These are phyloP conservation scores for Therioaphis trifolii DNA, from an alignment of 2,888 invertebrate species.

Conservation along the genomic window DNA sequence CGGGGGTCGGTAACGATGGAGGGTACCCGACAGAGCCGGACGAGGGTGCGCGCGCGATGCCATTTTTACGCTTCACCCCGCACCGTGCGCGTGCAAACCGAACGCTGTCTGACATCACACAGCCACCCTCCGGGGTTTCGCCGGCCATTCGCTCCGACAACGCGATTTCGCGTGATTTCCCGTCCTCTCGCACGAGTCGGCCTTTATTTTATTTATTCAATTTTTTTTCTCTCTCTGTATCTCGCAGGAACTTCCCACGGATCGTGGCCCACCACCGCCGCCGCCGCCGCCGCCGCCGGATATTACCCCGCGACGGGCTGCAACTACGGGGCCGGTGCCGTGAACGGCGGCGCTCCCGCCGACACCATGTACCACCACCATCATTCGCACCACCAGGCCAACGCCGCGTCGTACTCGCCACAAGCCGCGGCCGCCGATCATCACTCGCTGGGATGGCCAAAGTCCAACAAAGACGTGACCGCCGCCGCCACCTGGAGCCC, in stretches of 20 bases:
- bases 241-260: slow-evolving; percentile 51
- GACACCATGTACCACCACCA: slow-evolving; percentile 47
- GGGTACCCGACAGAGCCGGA: too few relatives aligned
- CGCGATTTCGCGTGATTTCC: background rate
- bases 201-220: background rate
- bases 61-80: background rate
- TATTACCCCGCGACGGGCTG: slow-evolving; percentile 26
- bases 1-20: background rate
- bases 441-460: slow-evolving; percentile 52
- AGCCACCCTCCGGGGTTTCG: background rate
- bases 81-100: background rate
- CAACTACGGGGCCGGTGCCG: slow-evolving; percentile 40
- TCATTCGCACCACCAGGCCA: slow-evolving; percentile 46
- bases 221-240: background rate
- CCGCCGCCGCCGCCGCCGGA: slow-evolving; percentile 19
- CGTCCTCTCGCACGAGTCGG: background rate
- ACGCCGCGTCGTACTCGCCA: slow-evolving; percentile 42
- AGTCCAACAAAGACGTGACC: slow-evolving; percentile 46
- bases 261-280: slow-evolving; percentile 31
- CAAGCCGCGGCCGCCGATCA: slow-evolving; percentile 35
- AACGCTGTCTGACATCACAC: background rate
- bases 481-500: slow-evolving; percentile 43
- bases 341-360: slow-evolving; percentile 5
- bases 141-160: slow-evolving; percentile 7
- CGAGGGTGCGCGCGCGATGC: background rate